A percentile compares a stretch with the other conserved stretches of the same genome.
phyloP scores from a whole-genome alignment of 92 coral and sea anemone genomes.

The Anthopleura xanthogrammica region DNA sequence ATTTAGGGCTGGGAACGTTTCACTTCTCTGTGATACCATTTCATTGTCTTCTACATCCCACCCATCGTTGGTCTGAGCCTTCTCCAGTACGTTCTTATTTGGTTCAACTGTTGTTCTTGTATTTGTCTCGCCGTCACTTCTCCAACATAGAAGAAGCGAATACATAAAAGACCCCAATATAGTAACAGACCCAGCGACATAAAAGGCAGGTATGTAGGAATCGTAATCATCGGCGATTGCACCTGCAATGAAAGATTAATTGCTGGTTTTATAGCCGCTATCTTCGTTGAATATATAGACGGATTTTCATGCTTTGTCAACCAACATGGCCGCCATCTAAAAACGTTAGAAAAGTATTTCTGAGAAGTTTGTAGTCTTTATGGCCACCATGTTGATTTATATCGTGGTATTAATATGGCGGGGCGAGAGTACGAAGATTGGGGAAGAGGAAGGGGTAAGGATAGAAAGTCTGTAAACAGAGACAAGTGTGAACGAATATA shows the following conservation, averaged over 20 bases:
- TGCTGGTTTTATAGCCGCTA: too few species aligned
- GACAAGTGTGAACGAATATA: too few species aligned
- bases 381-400: too few species aligned
- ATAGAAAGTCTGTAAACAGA: too few species aligned
- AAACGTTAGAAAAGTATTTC: too few species aligned
- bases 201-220: constrained; percentile 29
- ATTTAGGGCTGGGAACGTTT: neutral
- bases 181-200: constrained; percentile 25
- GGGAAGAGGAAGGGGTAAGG: too few species aligned
- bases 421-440: too few species aligned
- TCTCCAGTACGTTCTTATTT: neutral
- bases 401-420: too few species aligned
- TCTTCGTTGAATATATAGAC: too few species aligned
- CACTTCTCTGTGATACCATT: neutral
- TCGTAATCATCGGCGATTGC: constrained; percentile 21
- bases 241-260: constrained; percentile 8
- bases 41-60: neutral
- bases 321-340: too few species aligned
- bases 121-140: neutral
- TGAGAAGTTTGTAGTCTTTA: too few species aligned
- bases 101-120: neutral
- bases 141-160: constrained; percentile 2
- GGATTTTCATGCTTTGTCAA: too few species aligned
- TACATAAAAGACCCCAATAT: constrained; percentile 21
- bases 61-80: neutral